Percentiles rank a stretch among this genome's conserved stretches.
These are phyloP conservation scores for Eupithecia tripunctaria DNA, from an alignment of 2,888 invertebrate genomes.

Conservation along the genomic window DNA sequence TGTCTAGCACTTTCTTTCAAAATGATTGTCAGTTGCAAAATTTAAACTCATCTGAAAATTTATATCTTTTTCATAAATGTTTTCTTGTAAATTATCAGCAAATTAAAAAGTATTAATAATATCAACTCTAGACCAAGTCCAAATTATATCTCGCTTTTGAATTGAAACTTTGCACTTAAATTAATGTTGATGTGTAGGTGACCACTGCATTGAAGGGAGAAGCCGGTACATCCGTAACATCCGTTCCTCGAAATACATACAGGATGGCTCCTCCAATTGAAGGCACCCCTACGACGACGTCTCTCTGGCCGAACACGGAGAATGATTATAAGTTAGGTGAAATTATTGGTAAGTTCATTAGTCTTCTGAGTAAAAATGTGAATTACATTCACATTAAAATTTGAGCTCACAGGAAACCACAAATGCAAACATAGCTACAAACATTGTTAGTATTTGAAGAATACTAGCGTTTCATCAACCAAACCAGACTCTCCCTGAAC, in stretches of 20 bases:
- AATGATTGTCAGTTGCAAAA: not conserved
- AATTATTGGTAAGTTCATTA: slow-evolving; percentile 27
- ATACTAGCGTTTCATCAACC: not conserved
- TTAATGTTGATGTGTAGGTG: not conserved
- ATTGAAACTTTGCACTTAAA: not conserved
- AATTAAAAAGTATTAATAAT: not conserved
- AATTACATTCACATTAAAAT: not conserved
- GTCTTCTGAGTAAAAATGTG: not conserved
- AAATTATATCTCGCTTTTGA: not conserved
- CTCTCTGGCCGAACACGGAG: slow-evolving; percentile 18
- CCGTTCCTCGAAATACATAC: not conserved
- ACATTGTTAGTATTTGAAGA: not conserved
- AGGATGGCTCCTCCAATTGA: not conserved
- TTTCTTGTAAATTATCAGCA: not conserved
- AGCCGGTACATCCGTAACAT: not conserved
- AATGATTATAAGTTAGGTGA: slow-evolving; percentile 25
- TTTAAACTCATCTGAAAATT: not conserved
- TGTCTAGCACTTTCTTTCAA: not conserved
- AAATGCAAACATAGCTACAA: too few species aligned
- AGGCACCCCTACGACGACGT: not conserved
- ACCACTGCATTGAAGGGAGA: not conserved
- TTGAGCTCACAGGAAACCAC: not conserved
- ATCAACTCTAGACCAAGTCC: not conserved
- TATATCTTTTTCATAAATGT: not conserved
- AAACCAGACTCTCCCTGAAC: not conserved